These are phyloP conservation scores for Apteryx mantelli DNA, from an alignment of 2,113 vertebrate species.

Conservation along the genomic window DNA sequence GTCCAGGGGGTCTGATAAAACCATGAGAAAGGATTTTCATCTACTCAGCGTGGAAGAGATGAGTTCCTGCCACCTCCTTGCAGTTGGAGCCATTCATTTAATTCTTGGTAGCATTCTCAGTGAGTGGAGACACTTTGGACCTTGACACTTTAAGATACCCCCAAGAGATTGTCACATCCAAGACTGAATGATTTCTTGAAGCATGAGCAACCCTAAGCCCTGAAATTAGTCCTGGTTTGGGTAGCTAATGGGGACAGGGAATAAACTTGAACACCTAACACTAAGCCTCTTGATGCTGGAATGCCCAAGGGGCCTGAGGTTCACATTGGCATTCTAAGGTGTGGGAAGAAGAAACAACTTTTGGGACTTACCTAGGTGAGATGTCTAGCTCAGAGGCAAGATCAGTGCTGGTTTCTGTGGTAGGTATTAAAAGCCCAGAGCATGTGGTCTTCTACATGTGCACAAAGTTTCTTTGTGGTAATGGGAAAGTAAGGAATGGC, in stretches of 20 bases:
- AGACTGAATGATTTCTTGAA: background rate
- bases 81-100: background rate
- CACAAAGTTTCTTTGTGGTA: background rate
- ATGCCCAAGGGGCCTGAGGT: background rate
- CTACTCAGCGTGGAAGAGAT: background rate
- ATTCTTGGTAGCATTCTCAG: background rate
- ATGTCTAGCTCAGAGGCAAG: background rate
- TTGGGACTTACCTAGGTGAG: background rate
- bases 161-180: too few relatives aligned
- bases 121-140: background rate
- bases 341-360: background rate
- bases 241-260: background rate
- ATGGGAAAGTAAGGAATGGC: background rate
- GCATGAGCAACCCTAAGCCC: background rate
- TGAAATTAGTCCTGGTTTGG: background rate
- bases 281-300: background rate
- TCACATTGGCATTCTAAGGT: background rate
- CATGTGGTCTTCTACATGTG: fast-evolving
- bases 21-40: background rate
- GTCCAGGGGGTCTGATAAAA: background rate
- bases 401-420: background rate
- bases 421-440: background rate
- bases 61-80: background rate
- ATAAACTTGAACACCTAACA: background rate
- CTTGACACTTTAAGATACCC: too few relatives aligned